Evolutionary conservation across 2,113 vertebrate genomes (phyloP).

Genomic region (Typhlomys cinereus): DNA sequence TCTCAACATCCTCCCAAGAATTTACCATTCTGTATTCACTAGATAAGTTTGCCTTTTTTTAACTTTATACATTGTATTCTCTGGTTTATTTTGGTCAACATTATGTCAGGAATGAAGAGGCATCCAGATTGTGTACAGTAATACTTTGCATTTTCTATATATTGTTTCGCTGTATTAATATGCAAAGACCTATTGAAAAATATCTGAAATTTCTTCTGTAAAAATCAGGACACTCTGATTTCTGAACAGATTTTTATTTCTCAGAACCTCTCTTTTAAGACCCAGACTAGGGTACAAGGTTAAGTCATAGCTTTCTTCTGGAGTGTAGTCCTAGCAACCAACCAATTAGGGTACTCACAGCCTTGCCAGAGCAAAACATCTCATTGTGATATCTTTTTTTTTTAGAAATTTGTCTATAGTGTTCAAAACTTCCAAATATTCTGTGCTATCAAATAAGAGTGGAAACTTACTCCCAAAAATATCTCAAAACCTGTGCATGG

Average conservation of each 20-base stretch:
- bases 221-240: not conserved
- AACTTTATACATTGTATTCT: not conserved
- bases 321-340: not conserved
- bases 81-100: not conserved
- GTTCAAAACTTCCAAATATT: not conserved
- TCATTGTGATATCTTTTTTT: not conserved
- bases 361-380: not conserved
- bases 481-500: not conserved
- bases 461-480: not conserved
- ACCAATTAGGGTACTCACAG: not conserved
- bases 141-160: not conserved
- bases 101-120: not conserved
- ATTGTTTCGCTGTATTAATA: not conserved
- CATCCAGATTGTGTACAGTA: not conserved
- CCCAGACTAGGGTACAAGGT: accelerated
- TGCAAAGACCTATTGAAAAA: not conserved
- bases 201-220: not conserved
- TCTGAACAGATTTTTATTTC: not conserved
- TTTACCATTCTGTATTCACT: not conserved
- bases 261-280: not conserved
- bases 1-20: not conserved
- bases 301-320: not conserved
- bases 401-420: not conserved
- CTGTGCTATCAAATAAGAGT: not conserved
- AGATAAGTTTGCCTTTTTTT: not conserved